A percentile compares a stretch with the other conserved stretches of the same genome.
These are phyloP conservation scores for Rhombomys opimus DNA, from an alignment of 2,113 vertebrate species.

Conservation along the genomic window DNA sequence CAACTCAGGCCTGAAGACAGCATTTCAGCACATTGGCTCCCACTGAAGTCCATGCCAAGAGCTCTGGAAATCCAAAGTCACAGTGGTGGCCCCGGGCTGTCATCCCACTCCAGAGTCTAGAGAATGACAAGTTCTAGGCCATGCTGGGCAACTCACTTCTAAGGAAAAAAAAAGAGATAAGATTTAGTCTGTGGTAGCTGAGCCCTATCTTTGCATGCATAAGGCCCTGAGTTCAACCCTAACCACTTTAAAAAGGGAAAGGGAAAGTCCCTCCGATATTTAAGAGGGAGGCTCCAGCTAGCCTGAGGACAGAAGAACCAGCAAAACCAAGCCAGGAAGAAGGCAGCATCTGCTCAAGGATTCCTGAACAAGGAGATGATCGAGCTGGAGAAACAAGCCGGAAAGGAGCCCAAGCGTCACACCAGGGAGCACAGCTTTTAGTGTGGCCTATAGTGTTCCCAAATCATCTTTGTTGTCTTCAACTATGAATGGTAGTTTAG, in stretches of 20 bases:
- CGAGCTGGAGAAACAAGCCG: neutral
- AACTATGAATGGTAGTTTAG: neutral
- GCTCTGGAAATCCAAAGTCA: neutral
- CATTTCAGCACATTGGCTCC: neutral
- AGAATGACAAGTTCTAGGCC: neutral
- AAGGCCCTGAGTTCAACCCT: neutral
- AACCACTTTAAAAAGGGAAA: neutral
- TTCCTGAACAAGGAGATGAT: neutral
- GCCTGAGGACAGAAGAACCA: neutral
- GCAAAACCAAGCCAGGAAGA: neutral
- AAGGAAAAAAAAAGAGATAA: neutral
- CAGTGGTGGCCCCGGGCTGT: neutral
- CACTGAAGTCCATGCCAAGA: neutral
- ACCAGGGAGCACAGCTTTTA: neutral
- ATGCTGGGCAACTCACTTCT: neutral
- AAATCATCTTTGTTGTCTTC: too few species aligned
- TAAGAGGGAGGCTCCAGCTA: neutral
- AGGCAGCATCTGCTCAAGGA: neutral
- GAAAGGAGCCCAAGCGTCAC: too few species aligned
- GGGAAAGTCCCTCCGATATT: neutral
- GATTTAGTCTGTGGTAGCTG: too few species aligned
- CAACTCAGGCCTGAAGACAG: neutral
- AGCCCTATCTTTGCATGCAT: too few species aligned
- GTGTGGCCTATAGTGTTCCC: neutral
- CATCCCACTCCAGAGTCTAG: neutral